phyloP scores from a whole-genome alignment of 2,888 invertebrate species.

The Listrodromus nycthemerus region DNA sequence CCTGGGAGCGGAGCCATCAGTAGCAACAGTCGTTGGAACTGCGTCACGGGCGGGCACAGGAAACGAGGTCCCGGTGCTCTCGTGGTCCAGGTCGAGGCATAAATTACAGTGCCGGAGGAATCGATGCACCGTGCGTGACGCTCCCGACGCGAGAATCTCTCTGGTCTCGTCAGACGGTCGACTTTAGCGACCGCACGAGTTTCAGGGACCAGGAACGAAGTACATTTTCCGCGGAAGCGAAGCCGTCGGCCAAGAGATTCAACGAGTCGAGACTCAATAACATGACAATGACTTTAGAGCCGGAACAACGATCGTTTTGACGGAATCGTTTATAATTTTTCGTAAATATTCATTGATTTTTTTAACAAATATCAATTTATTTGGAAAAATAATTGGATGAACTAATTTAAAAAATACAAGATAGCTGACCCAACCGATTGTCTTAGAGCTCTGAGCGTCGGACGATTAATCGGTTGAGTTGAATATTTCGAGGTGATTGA shows the following conservation, averaged over 20 bases:
- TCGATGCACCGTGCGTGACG: slow-evolving; percentile 56
- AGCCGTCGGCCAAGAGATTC: background rate
- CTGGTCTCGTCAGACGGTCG: slow-evolving; percentile 38
- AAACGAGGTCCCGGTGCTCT: slow-evolving; percentile 23
- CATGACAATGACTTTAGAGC: background rate
- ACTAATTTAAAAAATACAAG: too few species aligned
- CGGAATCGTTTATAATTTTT: too few species aligned
- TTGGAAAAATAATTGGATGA: too few species aligned
- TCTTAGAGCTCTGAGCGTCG: too few species aligned
- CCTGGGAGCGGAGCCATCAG: slow-evolving; percentile 21
- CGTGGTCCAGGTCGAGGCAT: slow-evolving; percentile 45
- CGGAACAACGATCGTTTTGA: background rate
- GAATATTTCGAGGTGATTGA: too few species aligned
- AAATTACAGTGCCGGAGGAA: slow-evolving; percentile 57
- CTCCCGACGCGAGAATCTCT: slow-evolving; percentile 47
- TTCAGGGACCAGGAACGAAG: too few species aligned
- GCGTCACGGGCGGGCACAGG: slow-evolving; percentile 10
- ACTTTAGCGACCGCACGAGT: slow-evolving; percentile 18
- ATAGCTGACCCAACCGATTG: too few species aligned
- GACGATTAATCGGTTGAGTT: too few species aligned
- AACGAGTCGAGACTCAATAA: background rate
- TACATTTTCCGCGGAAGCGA: background rate
- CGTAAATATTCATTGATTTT: too few species aligned
- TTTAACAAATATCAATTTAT: too few species aligned
- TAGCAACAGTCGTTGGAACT: slow-evolving; percentile 25